These are phyloP conservation scores for Melanerpes formicivorus DNA, from an alignment of 2,113 vertebrate genomes.

Conservation along the genomic window DNA sequence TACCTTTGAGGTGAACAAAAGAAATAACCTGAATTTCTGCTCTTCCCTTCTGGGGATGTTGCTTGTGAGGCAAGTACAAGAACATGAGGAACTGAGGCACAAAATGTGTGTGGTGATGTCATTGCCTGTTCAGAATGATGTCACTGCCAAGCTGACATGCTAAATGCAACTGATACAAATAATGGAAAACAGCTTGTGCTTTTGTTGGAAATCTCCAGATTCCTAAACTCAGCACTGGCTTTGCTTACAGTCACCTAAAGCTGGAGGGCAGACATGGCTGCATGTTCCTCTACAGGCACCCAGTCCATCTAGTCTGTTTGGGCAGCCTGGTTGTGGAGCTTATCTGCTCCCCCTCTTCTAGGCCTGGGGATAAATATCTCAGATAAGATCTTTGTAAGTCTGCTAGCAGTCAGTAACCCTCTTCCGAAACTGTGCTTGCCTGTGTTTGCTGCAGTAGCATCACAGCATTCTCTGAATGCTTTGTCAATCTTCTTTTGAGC, in stretches of 20 bases:
- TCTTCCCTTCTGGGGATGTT: not conserved
- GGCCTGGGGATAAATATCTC: not conserved
- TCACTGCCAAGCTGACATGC: not conserved
- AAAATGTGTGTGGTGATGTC: not conserved
- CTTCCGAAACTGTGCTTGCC: not conserved
- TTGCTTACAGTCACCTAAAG: not conserved
- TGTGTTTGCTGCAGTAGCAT: not conserved
- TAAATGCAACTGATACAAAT: not conserved
- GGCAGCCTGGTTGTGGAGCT: not conserved
- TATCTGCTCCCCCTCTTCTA: not conserved
- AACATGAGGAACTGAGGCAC: not conserved
- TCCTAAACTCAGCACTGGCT: not conserved
- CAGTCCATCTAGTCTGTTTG: not conserved
- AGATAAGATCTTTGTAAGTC: conserved; percentile 19
- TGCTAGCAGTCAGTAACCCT: not conserved
- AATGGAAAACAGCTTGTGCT: not conserved
- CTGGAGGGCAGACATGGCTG: not conserved
- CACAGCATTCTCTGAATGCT: conserved; percentile 29
- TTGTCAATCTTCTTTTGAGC: not conserved
- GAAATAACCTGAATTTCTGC: not conserved
- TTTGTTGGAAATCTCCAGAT: not conserved
- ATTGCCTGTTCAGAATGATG: not conserved
- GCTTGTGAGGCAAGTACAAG: not conserved
- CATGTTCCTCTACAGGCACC: not conserved
- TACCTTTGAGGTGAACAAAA: not conserved